Base-by-base conservation (phyloP, 2,888 invertebrate species). In the Synergus laeviventris region DNA sequence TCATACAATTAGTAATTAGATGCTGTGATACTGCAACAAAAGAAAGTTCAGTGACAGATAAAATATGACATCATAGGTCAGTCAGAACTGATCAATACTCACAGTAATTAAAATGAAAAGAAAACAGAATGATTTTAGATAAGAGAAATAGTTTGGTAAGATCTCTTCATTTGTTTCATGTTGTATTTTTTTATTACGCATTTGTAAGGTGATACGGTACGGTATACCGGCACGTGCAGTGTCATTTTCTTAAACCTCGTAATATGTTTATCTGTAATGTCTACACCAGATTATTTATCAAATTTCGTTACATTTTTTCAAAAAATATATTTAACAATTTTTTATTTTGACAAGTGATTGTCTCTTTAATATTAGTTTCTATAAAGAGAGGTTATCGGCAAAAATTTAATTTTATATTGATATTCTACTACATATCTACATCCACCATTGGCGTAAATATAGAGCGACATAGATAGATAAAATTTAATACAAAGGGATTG, bases 391-490 rank as follows among this genome's bases (percentile, higher is more conserved):
- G 9, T 61, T 61, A 61, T 61, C 38, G n/a, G 31, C 0, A 31
- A 31, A 31, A 31, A 5, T 31, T 31, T 0, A 31, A 31, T 7
- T 61, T 61, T 61, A 36, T 61, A n/a, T 24, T 61, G 14, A 61
- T 31, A 61, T 61, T 61, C 61, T 61, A 61, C 38, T 61, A 61
- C 31, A 31, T 31, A 31, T 61, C 61, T 61, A 36, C 16, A 61
- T 16, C n/a, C 2, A n/a, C 38, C n/a, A 60, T 61, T 16, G 36
- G 61, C 31, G 38, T 61, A 36, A 61, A 61, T n/a, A 61, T 9
- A 36, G 14, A 21, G 11, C 9, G 4, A 60, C 24, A 21, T 36
- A 61, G 61, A 61, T 61, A 61, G 61, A 61, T 36, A 36, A 61
- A 61, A 61, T 61, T 36, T 61, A 61, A 61, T 9, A 61, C 31